Evolutionary conservation across 2,797 vertebrate genomes (phyloP), one percentile per base, ranked within the genome.

Genomic region (Brachyrhaphis roseni): DNA sequence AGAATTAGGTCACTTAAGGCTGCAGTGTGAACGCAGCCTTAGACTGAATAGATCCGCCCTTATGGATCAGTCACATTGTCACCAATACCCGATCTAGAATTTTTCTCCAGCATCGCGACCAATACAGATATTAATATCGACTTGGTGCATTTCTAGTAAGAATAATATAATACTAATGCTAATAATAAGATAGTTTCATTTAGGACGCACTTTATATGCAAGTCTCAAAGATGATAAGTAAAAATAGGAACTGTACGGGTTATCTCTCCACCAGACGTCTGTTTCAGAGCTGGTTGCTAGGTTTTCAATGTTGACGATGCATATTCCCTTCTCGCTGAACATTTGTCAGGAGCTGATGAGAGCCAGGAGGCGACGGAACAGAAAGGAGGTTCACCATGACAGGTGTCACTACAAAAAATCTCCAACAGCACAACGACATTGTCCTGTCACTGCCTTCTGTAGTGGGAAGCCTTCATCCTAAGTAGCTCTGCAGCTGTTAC

Each of bases 401-500:
- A 16, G 53, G 45, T 57, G 85, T 53, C 86, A 81, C 81, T 66
- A 77, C 36, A n/a, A 66, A n/a, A 64, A 74, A 49, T 0, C 45
- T 36, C 10, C 39, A 76, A 47, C 8, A 36, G 39, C 49, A n/a
- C 18, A 13, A 3, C 28, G 20, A 16, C 0, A 0, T 47, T 82
- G 79, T 46, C 23, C 39, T 39, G 28, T 86, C 41, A 76, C 53
- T 77, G 78, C 26, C 75, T 43, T 84, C 82, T 82, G 46, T 36
- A 15, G 53, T 47, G 76, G 73, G 41, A 77, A 72, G 80, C 76
- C 68, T 86, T 62, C 34, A 72, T 70, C 71, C 59, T 79, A 78
- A 85, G 74, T 81, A 45, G 5, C 72, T 75, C 49, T 82, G 82
- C 90, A 91, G 89, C 87, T 91, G 90, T 72, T 81, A 75, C 78